phyloP scores from a whole-genome alignment of 2,888 invertebrate species.

The Drosophila neotestacea region DNA sequence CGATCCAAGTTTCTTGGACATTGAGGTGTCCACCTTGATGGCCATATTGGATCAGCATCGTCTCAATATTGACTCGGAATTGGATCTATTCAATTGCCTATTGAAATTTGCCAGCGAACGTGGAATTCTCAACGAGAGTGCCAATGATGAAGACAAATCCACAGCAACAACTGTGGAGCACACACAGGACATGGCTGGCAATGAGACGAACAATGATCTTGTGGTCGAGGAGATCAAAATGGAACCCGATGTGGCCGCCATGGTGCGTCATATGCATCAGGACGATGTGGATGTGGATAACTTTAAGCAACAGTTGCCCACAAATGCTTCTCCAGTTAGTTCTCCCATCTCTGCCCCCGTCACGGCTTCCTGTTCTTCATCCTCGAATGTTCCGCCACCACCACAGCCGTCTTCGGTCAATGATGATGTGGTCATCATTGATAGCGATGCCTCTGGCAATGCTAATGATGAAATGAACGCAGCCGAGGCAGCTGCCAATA shows the following conservation, averaged over 20 bases:
- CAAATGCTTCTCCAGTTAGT: constrained; percentile 8
- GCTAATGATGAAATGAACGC: constrained; percentile 51
- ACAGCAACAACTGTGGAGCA: constrained; percentile 22
- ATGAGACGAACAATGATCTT: constrained; percentile 41
- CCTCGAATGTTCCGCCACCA: constrained; percentile 20
- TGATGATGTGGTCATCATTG: constrained; percentile 81
- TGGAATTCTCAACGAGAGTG: constrained; percentile 79
- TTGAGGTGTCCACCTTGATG: constrained; percentile 90
- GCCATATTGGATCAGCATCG: constrained; percentile 91
- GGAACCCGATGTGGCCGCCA: constrained; percentile 82
- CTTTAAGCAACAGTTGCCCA: constrained; percentile 21
- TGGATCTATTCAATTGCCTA: constrained; percentile 91
- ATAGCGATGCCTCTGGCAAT: constrained; percentile 76
- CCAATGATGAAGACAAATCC: constrained; percentile 38
- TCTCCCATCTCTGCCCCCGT: constrained; percentile 3
- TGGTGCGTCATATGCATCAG: constrained; percentile 77
- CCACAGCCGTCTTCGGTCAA: constrained; percentile 9
- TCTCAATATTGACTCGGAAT: constrained; percentile 90
- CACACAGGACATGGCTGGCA: constrained; percentile 43
- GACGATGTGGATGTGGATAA: constrained; percentile 65
- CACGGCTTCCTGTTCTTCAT: background rate
- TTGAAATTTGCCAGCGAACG: constrained; percentile 89
- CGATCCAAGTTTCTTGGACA: constrained; percentile 91
- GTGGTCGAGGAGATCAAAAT: constrained; percentile 82
- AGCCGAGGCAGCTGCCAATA: constrained; percentile 64